Evolutionary conservation across 1,140 invertebrate species (phyloP).

Genomic region (Leptinotarsa texana): DNA sequence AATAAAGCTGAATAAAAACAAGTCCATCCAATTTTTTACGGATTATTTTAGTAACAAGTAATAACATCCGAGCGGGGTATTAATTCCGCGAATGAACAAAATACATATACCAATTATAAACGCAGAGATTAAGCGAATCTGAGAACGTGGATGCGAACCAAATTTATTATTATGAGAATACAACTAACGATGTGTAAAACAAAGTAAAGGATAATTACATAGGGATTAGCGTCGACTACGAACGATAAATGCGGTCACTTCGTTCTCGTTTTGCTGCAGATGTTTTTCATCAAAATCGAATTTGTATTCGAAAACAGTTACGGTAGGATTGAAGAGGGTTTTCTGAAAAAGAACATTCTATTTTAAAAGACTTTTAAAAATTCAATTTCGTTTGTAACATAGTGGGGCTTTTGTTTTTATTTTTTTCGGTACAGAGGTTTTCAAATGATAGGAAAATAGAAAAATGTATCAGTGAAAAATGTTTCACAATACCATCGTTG

Average conservation of each 20-base stretch:
- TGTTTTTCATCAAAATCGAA: constrained; percentile 23
- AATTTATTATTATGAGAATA: constrained; percentile 21
- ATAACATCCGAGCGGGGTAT: neutral
- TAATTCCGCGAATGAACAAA: neutral
- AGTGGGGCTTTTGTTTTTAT: too few relatives aligned
- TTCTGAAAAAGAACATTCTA: too few relatives aligned
- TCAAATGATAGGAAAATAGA: too few relatives aligned
- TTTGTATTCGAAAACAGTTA: neutral
- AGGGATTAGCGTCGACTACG: constrained; percentile 22
- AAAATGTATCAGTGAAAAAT: too few relatives aligned
- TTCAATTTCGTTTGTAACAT: too few relatives aligned
- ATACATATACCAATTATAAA: constrained; percentile 22
- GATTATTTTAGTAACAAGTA: too few relatives aligned
- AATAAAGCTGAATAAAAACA: too few relatives aligned
- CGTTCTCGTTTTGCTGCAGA: constrained; percentile 20
- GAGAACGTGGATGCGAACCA: neutral
- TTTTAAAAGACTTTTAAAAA: too few relatives aligned
- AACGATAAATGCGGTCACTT: constrained; percentile 20
- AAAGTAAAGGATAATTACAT: constrained; percentile 27
- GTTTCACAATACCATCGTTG: too few relatives aligned
- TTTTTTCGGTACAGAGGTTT: too few relatives aligned
- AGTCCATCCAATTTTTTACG: too few relatives aligned
- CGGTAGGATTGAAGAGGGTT: too few relatives aligned
- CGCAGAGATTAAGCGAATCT: constrained; percentile 16
- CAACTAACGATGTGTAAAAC: constrained; percentile 29